These are phyloP conservation scores for Toxonevra muliebris DNA, from an alignment of 2,888 invertebrate species.

Conservation along the genomic window DNA sequence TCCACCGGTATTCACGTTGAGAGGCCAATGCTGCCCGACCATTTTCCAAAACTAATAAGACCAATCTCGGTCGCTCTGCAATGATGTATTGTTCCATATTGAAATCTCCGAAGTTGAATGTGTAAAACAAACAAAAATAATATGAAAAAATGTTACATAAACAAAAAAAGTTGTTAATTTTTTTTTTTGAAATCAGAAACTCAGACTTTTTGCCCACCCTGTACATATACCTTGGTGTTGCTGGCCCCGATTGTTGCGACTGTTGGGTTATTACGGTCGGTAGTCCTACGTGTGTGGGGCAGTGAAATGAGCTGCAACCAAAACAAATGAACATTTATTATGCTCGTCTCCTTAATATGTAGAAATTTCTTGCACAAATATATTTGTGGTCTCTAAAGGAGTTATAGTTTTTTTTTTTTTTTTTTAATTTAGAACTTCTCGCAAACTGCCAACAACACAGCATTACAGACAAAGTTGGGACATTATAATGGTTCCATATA, in stretches of 20 bases:
- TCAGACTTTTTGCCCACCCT: constrained; percentile 40
- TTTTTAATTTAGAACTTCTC: constrained; percentile 25
- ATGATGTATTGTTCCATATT: no score
- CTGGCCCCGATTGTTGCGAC: constrained; percentile 69
- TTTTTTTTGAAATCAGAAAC: constrained; percentile 29
- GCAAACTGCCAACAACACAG: constrained; percentile 45
- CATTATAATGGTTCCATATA: constrained; percentile 24
- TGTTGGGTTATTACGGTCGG: constrained; percentile 58
- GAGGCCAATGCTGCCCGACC: no score
- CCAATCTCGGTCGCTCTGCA: no score
- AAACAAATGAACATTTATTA: constrained; percentile 9
- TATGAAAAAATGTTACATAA: not conserved
- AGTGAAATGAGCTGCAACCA: constrained; percentile 54
- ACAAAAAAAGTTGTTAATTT: not conserved
- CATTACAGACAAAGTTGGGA: constrained; percentile 12
- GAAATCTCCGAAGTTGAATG: no score
- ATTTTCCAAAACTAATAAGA: no score
- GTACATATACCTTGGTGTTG: constrained; percentile 56
- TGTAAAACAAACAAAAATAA: no score
- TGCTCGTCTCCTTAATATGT: not conserved
- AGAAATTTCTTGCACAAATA: constrained; percentile 62
- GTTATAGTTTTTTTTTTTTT: constrained; percentile 11
- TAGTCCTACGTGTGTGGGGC: constrained; percentile 60
- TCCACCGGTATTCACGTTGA: no score
- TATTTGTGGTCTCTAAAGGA: no score